Evolutionary conservation across 2,888 invertebrate genomes (phyloP), one percentile per base, ranked within the genome.

Genomic region (Aproaerema taeniolella): DNA sequence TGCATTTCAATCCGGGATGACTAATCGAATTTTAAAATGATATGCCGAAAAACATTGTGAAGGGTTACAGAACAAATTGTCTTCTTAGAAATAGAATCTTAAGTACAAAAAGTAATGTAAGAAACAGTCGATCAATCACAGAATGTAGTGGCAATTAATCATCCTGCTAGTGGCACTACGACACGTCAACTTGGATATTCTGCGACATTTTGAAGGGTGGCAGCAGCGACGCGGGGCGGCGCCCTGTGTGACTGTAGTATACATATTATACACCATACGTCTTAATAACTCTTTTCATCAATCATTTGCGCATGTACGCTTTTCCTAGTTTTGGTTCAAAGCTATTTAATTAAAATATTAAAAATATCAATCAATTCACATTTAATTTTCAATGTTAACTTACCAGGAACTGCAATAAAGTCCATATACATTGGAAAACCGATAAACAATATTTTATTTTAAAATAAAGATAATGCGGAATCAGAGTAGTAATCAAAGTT

Each of bases 11-110:
- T 69, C 61, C 55, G 36, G 56, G 47, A 58, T 79, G 74, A 81
- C 71, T 73, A 79, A 82, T 80, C 63, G 54, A 43, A 56, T 72
- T 77, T 78, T 79, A 80, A 83, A 77, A 67, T 65, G 70, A 61
- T 64, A 55, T 58, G 47, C 55, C 53, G 58, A 61, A 62, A 58
- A 54, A 65, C 52, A 51, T 64, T 68, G 28, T 63, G 53, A 46
- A 44, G 52, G 56, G 53, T 55, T 63, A n/a, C n/a, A n/a, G 59
- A 70, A 72, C 68, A 64, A 61, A 62, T 58, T 44, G 28, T 41
- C 33, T 40, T 24, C n/a, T 12, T 52, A 53, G 47, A 62, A 55
- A 53, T 51, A 55, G 49, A 55, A 52, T 39, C 40, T 38, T 38
- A 41, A 8, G 25, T 36, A 41, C 50, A 61, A 64, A 64, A 60